Evolutionary conservation across 1,140 invertebrate genomes (phyloP).

Genomic region (Ganaspis sp.): DNA sequence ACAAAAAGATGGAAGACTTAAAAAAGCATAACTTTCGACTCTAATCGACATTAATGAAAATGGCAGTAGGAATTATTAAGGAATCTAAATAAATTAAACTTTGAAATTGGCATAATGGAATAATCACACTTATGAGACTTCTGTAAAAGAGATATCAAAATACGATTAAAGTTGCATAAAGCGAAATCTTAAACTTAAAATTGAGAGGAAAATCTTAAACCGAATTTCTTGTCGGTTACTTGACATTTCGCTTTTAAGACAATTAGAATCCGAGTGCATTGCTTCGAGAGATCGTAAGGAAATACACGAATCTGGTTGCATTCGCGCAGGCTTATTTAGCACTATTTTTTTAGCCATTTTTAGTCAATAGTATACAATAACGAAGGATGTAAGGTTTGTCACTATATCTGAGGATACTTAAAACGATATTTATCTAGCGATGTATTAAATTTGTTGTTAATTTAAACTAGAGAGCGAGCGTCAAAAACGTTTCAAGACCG

Average conservation of each 20-base stretch:
- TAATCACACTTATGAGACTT: background rate
- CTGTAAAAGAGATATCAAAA: constrained; percentile 1
- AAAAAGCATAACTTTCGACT: background rate
- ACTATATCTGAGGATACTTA: background rate
- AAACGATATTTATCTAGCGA: constrained; percentile 1
- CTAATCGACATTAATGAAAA: background rate
- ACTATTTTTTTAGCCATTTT: constrained; percentile 65
- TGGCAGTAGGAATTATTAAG: background rate
- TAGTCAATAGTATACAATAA: constrained; percentile 64
- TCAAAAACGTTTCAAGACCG: background rate
- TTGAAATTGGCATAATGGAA: background rate
- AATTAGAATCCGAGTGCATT: background rate
- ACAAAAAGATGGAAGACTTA: background rate
- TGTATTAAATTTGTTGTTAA: constrained; percentile 9
- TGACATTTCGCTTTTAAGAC: background rate
- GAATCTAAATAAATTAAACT: background rate
- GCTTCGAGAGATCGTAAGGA: background rate
- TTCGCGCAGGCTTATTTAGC: constrained; percentile 24
- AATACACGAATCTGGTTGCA: background rate
- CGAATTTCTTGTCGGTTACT: background rate
- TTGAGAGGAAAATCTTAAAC: background rate
- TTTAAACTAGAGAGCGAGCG: constrained; percentile 18
- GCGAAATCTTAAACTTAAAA: background rate
- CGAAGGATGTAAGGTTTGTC: constrained; percentile 26
- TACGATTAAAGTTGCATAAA: background rate